Evolutionary conservation across 2,888 invertebrate species (phyloP).

Genomic region (Cephalotes varians): DNA sequence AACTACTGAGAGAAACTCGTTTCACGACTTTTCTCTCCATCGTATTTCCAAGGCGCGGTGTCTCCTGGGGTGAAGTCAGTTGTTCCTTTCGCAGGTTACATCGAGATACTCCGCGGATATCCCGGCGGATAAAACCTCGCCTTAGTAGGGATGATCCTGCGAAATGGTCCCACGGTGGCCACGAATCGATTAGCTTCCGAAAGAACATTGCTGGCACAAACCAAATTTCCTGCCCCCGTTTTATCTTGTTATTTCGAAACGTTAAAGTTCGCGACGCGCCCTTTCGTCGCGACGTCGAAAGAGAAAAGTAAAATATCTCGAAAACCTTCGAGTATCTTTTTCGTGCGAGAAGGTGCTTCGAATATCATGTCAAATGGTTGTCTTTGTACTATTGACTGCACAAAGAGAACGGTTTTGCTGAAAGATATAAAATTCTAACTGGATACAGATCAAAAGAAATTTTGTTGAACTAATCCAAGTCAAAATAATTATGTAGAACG

Average conservation of each 20-base stretch:
- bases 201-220: slow-evolving; percentile 38
- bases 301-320: background rate
- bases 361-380: background rate
- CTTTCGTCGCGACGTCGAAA: background rate
- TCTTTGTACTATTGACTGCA: background rate
- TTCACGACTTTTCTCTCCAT: slow-evolving; percentile 54
- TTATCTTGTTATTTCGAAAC: slow-evolving; percentile 45
- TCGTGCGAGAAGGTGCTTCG: background rate
- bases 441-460: no score
- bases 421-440: no score
- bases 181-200: slow-evolving; percentile 59
- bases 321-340: no score
- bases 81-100: slow-evolving; percentile 71
- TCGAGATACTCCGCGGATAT: slow-evolving; percentile 57
- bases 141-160: slow-evolving; percentile 69
- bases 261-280: slow-evolving; percentile 22
- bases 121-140: slow-evolving; percentile 64
- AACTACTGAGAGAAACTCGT: slow-evolving; percentile 53
- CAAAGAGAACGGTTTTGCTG: no score
- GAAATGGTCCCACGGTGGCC: slow-evolving; percentile 66
- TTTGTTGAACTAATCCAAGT: no score
- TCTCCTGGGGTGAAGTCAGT: slow-evolving; percentile 60
- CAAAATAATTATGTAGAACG: no score
- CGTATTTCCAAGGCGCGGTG: slow-evolving; percentile 49
- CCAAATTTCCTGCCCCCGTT: slow-evolving; percentile 50